Conservation (phyloP, 92 coral and sea anemone species). For the Epizoanthus illoricatus region DNA sequence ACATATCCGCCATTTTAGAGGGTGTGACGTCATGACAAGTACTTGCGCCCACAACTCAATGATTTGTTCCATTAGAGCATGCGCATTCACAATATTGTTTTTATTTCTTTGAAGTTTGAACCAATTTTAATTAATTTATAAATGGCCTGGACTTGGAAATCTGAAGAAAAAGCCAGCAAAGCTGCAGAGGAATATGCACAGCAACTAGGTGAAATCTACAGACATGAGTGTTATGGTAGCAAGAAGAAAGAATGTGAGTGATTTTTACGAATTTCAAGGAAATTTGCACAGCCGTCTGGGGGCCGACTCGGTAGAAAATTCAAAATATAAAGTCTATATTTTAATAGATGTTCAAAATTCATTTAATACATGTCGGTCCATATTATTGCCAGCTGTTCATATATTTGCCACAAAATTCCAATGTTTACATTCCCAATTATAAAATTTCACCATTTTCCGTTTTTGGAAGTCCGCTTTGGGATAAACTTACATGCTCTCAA, state of each 20-base stretch:
- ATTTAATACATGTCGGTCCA: background rate
- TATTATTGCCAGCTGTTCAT: no score
- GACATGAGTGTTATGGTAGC: constrained; percentile 84
- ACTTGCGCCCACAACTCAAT: constrained; percentile 25
- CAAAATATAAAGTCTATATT: no score
- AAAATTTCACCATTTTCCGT: no score
- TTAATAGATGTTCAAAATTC: background rate
- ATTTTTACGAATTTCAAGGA: background rate
- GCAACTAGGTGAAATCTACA: constrained; percentile 80
- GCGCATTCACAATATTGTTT: background rate
- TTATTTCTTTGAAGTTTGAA: background rate
- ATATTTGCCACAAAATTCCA: no score
- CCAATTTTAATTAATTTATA: background rate
- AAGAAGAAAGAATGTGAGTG: constrained; percentile 91
- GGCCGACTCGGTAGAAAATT: no score
- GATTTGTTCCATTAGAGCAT: background rate
- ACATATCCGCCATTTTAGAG: constrained; percentile 35
- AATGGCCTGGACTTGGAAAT: constrained; percentile 37
- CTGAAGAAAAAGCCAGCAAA: constrained; percentile 26
- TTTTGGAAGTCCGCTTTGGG: no score
- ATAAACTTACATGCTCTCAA: no score
- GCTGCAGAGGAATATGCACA: constrained; percentile 73
- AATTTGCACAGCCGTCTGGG: no score
- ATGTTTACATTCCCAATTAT: no score
- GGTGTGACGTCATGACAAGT: constrained; percentile 36